Evolutionary conservation across 2,888 invertebrate genomes (phyloP).

Genomic region (Diadromus collaris): DNA sequence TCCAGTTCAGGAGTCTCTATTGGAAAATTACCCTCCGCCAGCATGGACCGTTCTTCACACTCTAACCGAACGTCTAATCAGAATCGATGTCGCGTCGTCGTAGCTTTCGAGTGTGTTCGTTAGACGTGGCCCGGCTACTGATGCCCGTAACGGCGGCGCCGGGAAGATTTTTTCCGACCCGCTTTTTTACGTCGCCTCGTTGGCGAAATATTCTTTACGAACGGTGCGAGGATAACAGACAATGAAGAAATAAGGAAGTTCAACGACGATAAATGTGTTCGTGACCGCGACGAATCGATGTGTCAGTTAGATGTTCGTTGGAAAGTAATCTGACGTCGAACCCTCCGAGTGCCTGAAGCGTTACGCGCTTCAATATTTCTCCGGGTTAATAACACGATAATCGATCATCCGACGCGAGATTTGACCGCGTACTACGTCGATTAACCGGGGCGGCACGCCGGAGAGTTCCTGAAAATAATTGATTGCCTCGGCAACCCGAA

Average conservation of each 20-base stretch:
- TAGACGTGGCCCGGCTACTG: constrained; percentile 39
- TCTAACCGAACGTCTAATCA: constrained; percentile 19
- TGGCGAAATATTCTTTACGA: constrained; percentile 21
- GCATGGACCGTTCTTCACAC: constrained; percentile 13
- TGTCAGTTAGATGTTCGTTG: background rate
- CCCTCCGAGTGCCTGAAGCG: background rate
- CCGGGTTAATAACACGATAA: constrained; percentile 27
- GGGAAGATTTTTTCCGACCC: background rate
- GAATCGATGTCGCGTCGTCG: constrained; percentile 28
- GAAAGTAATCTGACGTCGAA: background rate
- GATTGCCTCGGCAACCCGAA: constrained; percentile 20
- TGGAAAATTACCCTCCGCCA: constrained; percentile 24
- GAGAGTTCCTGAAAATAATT: constrained; percentile 18
- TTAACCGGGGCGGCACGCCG: constrained; percentile 5
- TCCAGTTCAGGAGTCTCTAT: constrained; percentile 1
- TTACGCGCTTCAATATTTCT: constrained; percentile 21
- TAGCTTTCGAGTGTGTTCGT: constrained; percentile 1
- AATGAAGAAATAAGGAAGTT: background rate
- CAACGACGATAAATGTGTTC: constrained; percentile 10
- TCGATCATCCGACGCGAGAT: constrained; percentile 32
- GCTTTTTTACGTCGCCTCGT: background rate
- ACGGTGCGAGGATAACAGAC: background rate
- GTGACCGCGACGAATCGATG: background rate
- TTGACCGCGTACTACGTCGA: constrained; percentile 1
- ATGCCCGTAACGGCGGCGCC: background rate